phyloP scores from a whole-genome alignment of 2,113 vertebrate genomes.

The Gymnobelideus leadbeateri region DNA sequence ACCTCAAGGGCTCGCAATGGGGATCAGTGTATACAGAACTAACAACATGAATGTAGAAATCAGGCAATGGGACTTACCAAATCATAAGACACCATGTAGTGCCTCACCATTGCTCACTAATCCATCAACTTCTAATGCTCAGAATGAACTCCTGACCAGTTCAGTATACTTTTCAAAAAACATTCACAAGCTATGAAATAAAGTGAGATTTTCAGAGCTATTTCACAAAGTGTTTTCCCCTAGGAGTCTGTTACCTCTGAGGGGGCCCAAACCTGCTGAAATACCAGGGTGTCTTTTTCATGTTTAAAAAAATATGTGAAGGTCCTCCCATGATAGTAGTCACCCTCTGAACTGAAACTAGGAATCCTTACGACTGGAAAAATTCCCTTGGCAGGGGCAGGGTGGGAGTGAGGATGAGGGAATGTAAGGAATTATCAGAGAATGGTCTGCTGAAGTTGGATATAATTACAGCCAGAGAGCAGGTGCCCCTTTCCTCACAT shows the following conservation, averaged over 20 bases:
- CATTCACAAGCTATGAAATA: conserved; percentile 14
- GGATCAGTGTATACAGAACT: background rate
- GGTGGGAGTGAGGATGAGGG: background rate
- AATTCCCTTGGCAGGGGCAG: background rate
- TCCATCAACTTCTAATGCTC: background rate
- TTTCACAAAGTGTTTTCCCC: conserved; percentile 33
- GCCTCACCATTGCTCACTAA: background rate
- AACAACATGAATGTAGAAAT: background rate
- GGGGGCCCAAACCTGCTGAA: background rate
- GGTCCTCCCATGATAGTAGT: background rate
- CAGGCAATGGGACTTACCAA: background rate
- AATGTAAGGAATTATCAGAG: background rate
- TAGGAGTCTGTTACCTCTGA: background rate
- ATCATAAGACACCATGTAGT: background rate
- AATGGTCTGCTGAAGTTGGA: background rate
- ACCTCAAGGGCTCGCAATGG: background rate
- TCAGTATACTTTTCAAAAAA: conserved; percentile 51
- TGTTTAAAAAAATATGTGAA: background rate
- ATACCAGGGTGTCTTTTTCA: background rate
- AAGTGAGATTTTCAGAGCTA: conserved; percentile 27
- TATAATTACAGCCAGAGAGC: background rate
- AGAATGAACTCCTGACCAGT: conserved; percentile 17
- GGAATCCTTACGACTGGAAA: background rate
- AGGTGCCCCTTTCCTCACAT: background rate
- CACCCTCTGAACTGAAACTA: background rate